Base-by-base conservation (phyloP, 2,888 invertebrate species). In the Brassicogethes aeneus region DNA sequence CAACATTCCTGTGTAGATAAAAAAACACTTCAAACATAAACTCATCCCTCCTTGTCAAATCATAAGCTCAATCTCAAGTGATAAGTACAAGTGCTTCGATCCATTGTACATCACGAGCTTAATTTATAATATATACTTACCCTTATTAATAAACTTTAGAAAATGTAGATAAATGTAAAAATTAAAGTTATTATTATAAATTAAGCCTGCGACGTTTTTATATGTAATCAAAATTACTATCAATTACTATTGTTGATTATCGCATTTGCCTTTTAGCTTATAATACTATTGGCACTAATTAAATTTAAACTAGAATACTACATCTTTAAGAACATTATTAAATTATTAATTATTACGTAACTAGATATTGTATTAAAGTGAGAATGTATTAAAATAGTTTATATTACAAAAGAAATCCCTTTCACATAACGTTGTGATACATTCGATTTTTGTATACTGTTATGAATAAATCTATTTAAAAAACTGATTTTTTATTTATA, bases 361-460 rank as follows among this genome's bases (percentile, higher is more conserved):
- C n/a, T n/a, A n/a, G n/a, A n/a, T n/a, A n/a, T n/a, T n/a, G n/a
- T n/a, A n/a, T n/a, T n/a, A n/a, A n/a, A n/a, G n/a, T n/a, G n/a
- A 10, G 23, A 23, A 10, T 23, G 23, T 23, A 23, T 23, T 7
- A 23, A 23, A 10, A 23, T 43, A 42, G 39, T 38, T 47, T 29
- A 32, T 39, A 40, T 43, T 43, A 42, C 23, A 46, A 43, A 43
- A 44, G 51, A 55, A 56, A 55, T 64, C 62, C 64, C 64, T 64
- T 10, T 23, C 64, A 64, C 61, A 59, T 50, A 51, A 46, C 52
- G 53, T 59, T 65, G 65, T 65, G 65, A 64, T 64, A 61, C 47
- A 52, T 51, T 48, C 50, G 54, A 57, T 55, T 64, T 64, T 65
- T 65, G 57, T 64, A 64, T 64, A 60, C 55, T 59, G 62, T 62